A percentile compares a stretch with the other conserved stretches of the same genome.
Conservation (phyloP, 2,797 vertebrate genomes). For the Pangasius larnaudii region DNA sequence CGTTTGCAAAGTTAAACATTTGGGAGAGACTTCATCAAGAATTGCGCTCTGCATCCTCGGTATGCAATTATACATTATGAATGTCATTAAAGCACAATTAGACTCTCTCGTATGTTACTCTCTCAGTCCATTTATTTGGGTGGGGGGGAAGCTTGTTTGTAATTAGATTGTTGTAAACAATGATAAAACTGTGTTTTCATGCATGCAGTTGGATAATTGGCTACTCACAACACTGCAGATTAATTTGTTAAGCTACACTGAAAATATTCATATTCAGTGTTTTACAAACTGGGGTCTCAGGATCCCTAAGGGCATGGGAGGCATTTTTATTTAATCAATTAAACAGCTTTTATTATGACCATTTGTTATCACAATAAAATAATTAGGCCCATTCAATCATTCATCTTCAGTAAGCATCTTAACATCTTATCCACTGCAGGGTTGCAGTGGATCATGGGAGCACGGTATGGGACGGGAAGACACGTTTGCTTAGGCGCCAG, state of each 20-base stretch:
- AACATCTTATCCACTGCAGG: background rate
- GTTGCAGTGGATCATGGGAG: background rate
- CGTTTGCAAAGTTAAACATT: constrained; percentile 45
- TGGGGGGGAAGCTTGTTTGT: constrained; percentile 51
- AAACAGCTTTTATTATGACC: background rate
- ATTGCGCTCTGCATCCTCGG: constrained; percentile 47
- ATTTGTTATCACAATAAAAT: background rate
- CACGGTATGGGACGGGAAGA: background rate
- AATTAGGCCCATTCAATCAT: background rate
- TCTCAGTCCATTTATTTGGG: constrained; percentile 53
- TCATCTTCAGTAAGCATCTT: background rate
- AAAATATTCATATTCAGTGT: constrained; percentile 48
- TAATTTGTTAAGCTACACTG: constrained; percentile 56
- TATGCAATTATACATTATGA: constrained; percentile 59
- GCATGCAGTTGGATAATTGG: constrained; percentile 59
- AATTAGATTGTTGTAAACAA: constrained; percentile 63
- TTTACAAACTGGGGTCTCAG: background rate
- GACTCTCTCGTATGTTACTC: constrained; percentile 55
- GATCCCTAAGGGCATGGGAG: constrained; percentile 6
- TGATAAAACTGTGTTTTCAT: constrained; percentile 59
- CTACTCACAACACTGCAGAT: constrained; percentile 48
- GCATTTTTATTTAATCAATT: constrained; percentile 25
- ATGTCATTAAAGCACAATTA: constrained; percentile 61
- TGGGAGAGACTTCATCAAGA: constrained; percentile 58
- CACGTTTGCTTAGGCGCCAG: background rate